Conservation (phyloP, 35 echinoderm and acorn worm genomes). For the Apostichopus japonicus region DNA sequence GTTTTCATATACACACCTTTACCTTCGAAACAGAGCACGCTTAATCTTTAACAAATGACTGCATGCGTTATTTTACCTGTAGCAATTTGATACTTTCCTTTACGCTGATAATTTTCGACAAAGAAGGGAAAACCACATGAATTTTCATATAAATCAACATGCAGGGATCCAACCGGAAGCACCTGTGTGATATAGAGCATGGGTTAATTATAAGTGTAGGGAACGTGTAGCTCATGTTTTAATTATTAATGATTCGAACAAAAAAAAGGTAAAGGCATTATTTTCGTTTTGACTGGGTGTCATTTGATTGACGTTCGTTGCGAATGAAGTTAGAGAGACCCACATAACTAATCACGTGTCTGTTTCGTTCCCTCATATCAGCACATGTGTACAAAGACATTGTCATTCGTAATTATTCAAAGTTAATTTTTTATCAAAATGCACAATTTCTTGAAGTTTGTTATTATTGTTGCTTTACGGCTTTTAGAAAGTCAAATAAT, state of each 20-base stretch:
- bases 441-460: too few species aligned
- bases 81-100: not conserved
- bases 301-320: not conserved
- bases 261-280: not conserved
- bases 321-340: not conserved
- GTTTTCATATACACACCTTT: too few species aligned
- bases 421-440: too few species aligned
- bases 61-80: not conserved
- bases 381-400: too few species aligned
- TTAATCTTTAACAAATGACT: not conserved
- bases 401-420: too few species aligned
- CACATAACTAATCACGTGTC: not conserved
- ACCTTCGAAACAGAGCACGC: too few species aligned
- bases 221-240: conserved; percentile 9
- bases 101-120: conserved; percentile 12
- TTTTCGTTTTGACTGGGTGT: not conserved
- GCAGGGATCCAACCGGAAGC: not conserved
- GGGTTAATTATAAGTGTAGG: conserved; percentile 4
- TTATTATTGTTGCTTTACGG: too few species aligned
- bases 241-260: not conserved
- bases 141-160: not conserved
- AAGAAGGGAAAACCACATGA: not conserved
- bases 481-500: too few species aligned
- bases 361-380: too few species aligned
- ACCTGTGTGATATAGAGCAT: conserved; percentile 41